phyloP scores from a whole-genome alignment of 2,113 vertebrate species.

The Mastomys natalensis region DNA sequence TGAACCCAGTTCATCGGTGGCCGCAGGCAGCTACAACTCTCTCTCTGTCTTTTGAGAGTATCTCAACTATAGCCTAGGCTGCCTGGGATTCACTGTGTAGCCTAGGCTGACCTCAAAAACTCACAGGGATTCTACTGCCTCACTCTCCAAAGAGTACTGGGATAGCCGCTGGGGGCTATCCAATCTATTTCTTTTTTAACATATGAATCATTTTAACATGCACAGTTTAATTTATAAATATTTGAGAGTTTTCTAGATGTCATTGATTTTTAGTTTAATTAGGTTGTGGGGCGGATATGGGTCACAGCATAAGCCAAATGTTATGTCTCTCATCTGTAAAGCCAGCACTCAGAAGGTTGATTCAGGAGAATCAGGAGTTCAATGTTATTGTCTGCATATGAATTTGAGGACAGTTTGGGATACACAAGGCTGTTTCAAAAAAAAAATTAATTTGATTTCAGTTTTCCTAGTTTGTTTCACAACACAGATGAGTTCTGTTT shows the following conservation, averaged over 20 bases:
- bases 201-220: background rate
- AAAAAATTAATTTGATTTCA: background rate
- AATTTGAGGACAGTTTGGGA: background rate
- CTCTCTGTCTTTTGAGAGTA: background rate
- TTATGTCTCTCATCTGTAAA: background rate
- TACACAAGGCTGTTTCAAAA: background rate
- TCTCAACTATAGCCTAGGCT: background rate
- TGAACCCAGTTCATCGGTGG: no score
- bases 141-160: background rate
- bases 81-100: background rate
- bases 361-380: background rate
- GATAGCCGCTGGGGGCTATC: background rate
- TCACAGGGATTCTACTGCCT: background rate
- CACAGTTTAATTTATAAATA: background rate
- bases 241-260: background rate
- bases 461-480: background rate
- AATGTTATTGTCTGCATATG: background rate
- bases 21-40: no score
- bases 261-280: background rate
- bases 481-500: background rate
- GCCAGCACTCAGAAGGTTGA: background rate
- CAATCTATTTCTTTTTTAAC: background rate
- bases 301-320: background rate
- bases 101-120: background rate
- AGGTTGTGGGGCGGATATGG: background rate